Evolutionary conservation across 2,113 vertebrate species (phyloP).

Genomic region (Mus spicilegus): DNA sequence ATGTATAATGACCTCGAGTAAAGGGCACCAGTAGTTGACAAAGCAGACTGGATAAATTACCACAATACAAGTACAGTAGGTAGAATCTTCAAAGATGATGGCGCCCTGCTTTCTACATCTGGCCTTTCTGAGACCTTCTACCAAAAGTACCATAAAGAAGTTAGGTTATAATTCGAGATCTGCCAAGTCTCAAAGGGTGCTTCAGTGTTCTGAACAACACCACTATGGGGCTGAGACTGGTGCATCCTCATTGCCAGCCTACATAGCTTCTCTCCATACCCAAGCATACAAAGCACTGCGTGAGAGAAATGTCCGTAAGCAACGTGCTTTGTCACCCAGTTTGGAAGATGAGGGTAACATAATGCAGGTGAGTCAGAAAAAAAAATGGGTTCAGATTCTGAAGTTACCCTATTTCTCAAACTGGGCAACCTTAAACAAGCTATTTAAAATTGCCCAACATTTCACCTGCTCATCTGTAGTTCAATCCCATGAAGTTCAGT

Average conservation of each 20-base stretch:
- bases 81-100: neutral
- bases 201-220: neutral
- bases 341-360: neutral
- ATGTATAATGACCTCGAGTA: neutral
- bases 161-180: neutral
- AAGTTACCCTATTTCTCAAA: neutral
- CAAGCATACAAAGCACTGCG: no score
- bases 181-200: neutral
- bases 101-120: neutral
- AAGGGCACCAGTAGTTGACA: neutral
- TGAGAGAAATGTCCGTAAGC: neutral
- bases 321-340: neutral
- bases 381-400: neutral
- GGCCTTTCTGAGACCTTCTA: neutral
- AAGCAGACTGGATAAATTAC: neutral
- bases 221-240: fast-evolving
- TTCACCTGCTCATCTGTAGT: neutral
- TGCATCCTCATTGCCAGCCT: fast-evolving
- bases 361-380: neutral
- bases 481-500: neutral
- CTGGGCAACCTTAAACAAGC: neutral
- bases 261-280: fast-evolving
- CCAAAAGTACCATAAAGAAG: neutral
- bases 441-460: neutral
- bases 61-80: neutral